A percentile compares a stretch with the other conserved stretches of the same genome.
Evolutionary conservation across 2,797 vertebrate genomes (phyloP).

Genomic region (Chlorospingus flavigularis): DNA sequence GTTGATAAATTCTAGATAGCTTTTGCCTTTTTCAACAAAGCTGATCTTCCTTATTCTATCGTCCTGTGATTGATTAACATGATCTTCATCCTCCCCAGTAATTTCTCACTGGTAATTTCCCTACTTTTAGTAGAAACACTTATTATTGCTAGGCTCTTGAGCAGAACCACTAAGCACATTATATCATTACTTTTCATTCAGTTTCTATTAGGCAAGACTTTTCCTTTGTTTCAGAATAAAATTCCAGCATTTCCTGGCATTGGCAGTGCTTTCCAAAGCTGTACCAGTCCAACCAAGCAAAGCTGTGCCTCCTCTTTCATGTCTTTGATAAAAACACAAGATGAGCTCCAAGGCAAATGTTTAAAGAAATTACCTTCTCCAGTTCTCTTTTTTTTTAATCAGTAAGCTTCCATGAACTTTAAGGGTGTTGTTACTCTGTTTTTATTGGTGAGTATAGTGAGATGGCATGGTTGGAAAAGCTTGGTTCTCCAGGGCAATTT

Average conservation of each 20-base stretch:
- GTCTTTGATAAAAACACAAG: background rate
- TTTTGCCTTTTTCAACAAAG: background rate
- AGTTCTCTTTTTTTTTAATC: background rate
- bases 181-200: background rate
- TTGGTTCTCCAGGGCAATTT: background rate
- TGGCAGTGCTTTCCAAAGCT: background rate
- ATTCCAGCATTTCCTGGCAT: background rate
- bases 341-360: background rate
- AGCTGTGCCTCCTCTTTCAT: background rate
- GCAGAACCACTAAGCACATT: background rate
- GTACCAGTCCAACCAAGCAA: fast-evolving
- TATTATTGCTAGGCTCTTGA: background rate
- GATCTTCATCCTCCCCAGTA: background rate
- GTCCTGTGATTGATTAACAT: background rate
- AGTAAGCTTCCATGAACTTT: background rate
- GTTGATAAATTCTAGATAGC: background rate
- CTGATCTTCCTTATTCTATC: background rate
- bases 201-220: background rate
- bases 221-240: background rate
- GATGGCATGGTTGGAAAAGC: background rate
- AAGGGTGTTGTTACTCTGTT: background rate
- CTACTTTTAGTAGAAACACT: background rate
- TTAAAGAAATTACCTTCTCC: background rate
- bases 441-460: background rate
- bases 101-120: conserved; percentile 10